Evolutionary conservation across 2,797 vertebrate species (phyloP).

Genomic region (Trachurus trachurus): DNA sequence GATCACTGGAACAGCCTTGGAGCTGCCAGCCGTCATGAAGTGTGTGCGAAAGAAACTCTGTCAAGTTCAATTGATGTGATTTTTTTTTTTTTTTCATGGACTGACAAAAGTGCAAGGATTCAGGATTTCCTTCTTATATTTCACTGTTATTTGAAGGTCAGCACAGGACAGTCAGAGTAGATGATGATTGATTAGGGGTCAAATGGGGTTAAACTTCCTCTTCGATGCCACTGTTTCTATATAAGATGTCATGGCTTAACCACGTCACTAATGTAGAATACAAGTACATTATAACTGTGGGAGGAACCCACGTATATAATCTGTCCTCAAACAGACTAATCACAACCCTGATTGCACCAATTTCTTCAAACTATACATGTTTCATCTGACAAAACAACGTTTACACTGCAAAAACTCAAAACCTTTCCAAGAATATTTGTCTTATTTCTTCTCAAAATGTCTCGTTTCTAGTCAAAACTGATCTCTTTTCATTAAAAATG

Average conservation of each 20-base stretch:
- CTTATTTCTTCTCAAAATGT: no score
- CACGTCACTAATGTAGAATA: background rate
- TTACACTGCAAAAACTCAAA: no score
- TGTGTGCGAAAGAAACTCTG: slow-evolving; percentile 5
- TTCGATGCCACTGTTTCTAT: no score
- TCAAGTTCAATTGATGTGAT: background rate
- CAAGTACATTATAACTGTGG: no score
- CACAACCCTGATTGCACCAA: background rate
- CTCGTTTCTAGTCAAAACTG: no score
- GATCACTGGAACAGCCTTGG: slow-evolving; percentile 59
- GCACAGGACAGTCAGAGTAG: no score
- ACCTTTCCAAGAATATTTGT: no score
- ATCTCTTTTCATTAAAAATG: no score
- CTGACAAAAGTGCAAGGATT: background rate
- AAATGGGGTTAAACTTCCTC: background rate
- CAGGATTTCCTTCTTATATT: background rate
- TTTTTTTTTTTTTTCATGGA: background rate
- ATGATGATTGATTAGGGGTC: no score
- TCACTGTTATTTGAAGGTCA: background rate
- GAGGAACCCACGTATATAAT: no score
- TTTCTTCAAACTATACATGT: background rate
- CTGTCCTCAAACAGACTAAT: background rate
- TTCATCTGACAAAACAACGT: no score
- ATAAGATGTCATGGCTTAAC: no score
- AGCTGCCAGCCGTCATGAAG: slow-evolving; percentile 47